Base-by-base conservation (phyloP, 2,113 vertebrate species). In the Numenius arquata region DNA sequence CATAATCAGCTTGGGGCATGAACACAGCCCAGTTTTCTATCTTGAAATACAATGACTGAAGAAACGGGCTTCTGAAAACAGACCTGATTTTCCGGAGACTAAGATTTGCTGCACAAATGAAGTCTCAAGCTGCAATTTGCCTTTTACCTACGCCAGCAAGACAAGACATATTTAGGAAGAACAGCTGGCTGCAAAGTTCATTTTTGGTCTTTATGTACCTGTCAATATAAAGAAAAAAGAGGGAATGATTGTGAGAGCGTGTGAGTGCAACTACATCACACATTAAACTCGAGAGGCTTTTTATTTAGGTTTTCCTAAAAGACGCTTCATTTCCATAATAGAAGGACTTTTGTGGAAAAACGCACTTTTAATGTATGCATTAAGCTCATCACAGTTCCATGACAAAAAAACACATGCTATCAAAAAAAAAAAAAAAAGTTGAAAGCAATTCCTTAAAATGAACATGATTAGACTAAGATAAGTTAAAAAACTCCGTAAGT, bases 191-290 rank as follows among this genome's bases (percentile, higher is more conserved):
- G 67, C 47, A 87, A 41, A 74, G 23, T 88, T 93, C 5, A 43
- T 77, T 95, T 96, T 91, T 87, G 45, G 30, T 73, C 45, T 95
- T 94, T 76, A 25, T 55, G n/a, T 75, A 48, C 38, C 67, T 68
- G 55, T 86, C 74, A 94, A 80, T 75, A 88, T 34, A 92, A 83
- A 70, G 71, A 47, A 90, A 93, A 94, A 62, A 88, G 40, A 85
- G 9, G 34, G 29, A 93, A 62, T 43, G 59, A 74, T 32, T 77
- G 58, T 82, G 19, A 85, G 25, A 91, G 20, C 0, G 2, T 48
- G 25, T 16, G 30, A 83, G 26, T 76, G 27, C 40, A 88, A 74
- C 62, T 78, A 21, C 8, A 56, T 50, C 6, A 67, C n/a, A 55
- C 16, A 23, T 11, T 71, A 47, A 85, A 65, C 22, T 38, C 66